Percentiles rank a stretch among this genome's conserved stretches.
Evolutionary conservation across 2,797 vertebrate species (phyloP).

Genomic region (Acipenser oxyrinchus): DNA sequence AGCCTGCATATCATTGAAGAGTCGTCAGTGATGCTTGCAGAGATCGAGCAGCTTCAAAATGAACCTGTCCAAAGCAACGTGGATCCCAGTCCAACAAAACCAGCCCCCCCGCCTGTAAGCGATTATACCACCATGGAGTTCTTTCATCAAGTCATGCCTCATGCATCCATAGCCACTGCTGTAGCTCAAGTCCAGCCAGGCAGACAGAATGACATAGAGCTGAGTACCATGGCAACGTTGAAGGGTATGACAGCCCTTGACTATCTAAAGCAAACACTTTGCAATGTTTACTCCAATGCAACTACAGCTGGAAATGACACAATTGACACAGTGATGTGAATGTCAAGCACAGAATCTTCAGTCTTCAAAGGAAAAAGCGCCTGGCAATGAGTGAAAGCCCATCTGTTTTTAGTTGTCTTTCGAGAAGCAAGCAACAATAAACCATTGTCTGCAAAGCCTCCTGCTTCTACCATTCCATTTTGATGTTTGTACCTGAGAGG

Average conservation of each 20-base stretch:
- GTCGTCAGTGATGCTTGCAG: conserved; percentile 7
- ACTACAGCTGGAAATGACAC: too few species aligned
- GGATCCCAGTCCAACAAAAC: neutral
- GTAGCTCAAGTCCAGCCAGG: neutral
- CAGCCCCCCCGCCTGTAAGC: conserved; percentile 10
- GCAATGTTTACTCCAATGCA: neutral
- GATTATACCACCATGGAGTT: conserved; percentile 71
- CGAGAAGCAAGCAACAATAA: too few species aligned
- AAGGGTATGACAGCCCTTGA: conserved; percentile 21
- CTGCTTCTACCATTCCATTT: too few species aligned
- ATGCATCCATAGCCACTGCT: neutral
- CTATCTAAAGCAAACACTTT: conserved; percentile 48
- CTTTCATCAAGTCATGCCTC: conserved; percentile 50
- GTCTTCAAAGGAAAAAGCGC: too few species aligned
- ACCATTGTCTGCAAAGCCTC: too few species aligned
- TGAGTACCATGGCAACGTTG: neutral
- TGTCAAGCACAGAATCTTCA: too few species aligned
- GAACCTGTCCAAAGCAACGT: neutral
- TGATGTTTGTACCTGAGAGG: too few species aligned
- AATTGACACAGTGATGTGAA: too few species aligned
- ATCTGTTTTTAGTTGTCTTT: too few species aligned
- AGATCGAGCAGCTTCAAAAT: neutral
- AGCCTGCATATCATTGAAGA: conserved; percentile 50
- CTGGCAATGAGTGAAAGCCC: too few species aligned
- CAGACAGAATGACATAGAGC: conserved; percentile 19